These are phyloP conservation scores for Pampusana beccarii DNA, from an alignment of 2,113 vertebrate species.

Conservation along the genomic window DNA sequence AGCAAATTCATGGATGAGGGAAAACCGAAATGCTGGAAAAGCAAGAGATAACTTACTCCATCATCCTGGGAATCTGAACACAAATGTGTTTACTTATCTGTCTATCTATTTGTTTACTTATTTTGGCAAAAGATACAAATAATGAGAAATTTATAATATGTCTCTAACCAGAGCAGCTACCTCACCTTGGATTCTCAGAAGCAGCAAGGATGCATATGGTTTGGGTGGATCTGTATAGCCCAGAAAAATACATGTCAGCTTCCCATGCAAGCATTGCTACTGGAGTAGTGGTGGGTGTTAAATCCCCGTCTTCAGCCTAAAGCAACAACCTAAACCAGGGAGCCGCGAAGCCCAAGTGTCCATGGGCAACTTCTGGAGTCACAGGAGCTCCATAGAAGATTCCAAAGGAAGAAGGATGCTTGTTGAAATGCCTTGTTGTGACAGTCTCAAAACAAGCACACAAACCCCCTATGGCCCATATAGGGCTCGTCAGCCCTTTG, in stretches of 20 bases:
- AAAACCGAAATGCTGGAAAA: not conserved
- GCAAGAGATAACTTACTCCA: not conserved
- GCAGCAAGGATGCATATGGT: too few relatives aligned
- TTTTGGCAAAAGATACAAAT: not conserved
- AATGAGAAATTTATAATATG: not conserved
- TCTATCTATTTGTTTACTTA: not conserved
- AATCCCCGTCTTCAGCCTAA: not conserved
- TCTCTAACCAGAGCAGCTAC: not conserved
- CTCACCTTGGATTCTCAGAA: not conserved
- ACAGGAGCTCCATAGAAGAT: fast-evolving
- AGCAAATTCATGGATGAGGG: not conserved
- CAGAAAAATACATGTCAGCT: not conserved
- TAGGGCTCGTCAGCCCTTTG: fast-evolving
- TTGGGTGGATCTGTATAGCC: not conserved
- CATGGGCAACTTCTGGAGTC: fast-evolving
- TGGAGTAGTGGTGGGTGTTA: not conserved
- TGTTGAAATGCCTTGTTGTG: not conserved
- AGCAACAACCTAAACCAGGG: not conserved
- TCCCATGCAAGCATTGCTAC: not conserved
- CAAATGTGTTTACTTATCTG: not conserved
- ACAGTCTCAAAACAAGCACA: not conserved
- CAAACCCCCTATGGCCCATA: fast-evolving
- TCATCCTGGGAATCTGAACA: not conserved
- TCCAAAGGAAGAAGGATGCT: not conserved
- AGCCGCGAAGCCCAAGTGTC: not conserved